Base-by-base conservation (phyloP, 1,140 invertebrate genomes). In the Ganaspis sp. region DNA sequence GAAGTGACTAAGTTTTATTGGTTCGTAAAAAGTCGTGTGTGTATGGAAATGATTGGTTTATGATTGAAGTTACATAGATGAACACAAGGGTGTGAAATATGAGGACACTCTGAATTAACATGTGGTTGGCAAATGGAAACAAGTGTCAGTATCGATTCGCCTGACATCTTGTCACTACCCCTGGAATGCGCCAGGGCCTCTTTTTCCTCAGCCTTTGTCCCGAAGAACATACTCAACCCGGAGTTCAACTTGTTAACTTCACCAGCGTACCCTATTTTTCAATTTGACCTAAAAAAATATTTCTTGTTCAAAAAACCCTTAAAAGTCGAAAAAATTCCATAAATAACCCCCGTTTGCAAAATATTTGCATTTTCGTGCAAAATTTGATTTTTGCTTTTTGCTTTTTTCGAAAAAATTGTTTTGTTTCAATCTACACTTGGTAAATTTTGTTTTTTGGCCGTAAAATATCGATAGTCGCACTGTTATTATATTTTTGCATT, bases 71-170 rank as follows among this genome's bases (percentile, higher is more conserved):
- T n/a, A 34, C 29, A 34, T 6, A 81, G 73, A 85, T 83, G 79
- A 54, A 23, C 78, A 58, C 11, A 58, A 9, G 12, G 5, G 23
- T 34, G 23, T 64, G 19, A 49, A 49, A 49, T 49, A 17, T 49
- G 15, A 6, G 42, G 42, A 49, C 42, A 15, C 42, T 17, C 42
- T 49, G 42, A 49, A 29, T 29, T 26, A 15, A 26, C 11, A 64
- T 64, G 23, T 64, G 45, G 17, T n/a, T n/a, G 58, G 8, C 15
- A 29, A 64, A 64, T 64, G 58, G 58, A 54, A 38, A 79, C 71
- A 17, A 73, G 54, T 71, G 75, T 73, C 45, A 80, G 74, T 83
- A 84, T 83, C 77, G 82, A 84, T 81, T 84, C 45, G 75, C 58
- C 64, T 19, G 38, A 21, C 29, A 70, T 49, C 54, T 54, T 6